Conservation (phyloP, 1,140 invertebrate genomes). For the Zaprionus capensis region DNA sequence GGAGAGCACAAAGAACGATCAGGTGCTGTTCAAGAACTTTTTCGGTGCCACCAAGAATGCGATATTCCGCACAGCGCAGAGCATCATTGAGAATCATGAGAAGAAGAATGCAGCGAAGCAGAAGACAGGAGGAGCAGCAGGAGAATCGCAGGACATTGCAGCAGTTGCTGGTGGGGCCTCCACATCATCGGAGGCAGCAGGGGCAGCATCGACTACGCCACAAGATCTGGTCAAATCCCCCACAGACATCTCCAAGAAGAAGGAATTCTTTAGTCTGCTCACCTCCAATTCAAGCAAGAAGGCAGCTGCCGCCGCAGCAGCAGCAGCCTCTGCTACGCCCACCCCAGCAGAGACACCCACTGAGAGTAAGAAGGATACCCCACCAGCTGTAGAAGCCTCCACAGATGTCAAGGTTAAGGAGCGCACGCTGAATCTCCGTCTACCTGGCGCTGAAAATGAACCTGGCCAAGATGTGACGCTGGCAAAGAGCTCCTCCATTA, state of each 20-base stretch:
- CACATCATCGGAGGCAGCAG: not conserved
- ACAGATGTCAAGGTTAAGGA: constrained; percentile 53
- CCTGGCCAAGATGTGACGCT: constrained; percentile 33
- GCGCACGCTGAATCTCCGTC: constrained; percentile 68
- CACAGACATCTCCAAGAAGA: constrained; percentile 81
- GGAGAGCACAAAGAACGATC: constrained; percentile 73
- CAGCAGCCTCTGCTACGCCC: constrained; percentile 52
- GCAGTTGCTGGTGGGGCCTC: constrained; percentile 4
- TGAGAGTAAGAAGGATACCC: not conserved
- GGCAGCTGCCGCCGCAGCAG: constrained; percentile 70
- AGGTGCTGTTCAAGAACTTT: constrained; percentile 82
- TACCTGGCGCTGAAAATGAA: constrained; percentile 60
- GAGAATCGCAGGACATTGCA: constrained; percentile 43
- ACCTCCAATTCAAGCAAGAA: constrained; percentile 80
- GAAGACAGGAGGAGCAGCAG: constrained; percentile 50
- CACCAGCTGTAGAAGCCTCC: not conserved
- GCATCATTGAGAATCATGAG: constrained; percentile 84
- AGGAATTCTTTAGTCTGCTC: constrained; percentile 80
- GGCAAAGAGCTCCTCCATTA: constrained; percentile 72
- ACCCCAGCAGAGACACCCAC: constrained; percentile 15
- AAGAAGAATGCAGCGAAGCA: constrained; percentile 83
- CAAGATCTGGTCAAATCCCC: constrained; percentile 76
- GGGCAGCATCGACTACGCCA: constrained; percentile 4
- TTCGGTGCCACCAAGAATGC: constrained; percentile 84
- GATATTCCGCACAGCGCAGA: constrained; percentile 84